Percentiles rank a stretch among this genome's conserved stretches.
Evolutionary conservation across 2,797 vertebrate genomes (phyloP).

Genomic region (Tauraco hartlaubi): DNA sequence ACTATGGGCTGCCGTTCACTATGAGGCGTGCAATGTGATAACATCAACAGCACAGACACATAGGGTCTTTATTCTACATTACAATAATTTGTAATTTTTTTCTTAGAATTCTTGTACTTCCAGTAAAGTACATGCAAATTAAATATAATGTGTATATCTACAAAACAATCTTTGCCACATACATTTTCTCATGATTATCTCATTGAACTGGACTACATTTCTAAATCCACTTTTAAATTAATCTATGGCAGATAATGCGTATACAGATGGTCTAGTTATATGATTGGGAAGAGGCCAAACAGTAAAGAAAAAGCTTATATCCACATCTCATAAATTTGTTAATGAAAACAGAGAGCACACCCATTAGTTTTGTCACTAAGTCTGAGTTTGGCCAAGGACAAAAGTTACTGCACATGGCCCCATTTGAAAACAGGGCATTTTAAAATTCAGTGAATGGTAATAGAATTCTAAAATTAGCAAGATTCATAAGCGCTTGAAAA

Average conservation of each 20-base stretch:
- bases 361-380: neutral
- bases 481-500: neutral
- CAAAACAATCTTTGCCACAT: neutral
- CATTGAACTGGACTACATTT: conserved; percentile 4
- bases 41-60: neutral
- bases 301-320: conserved; percentile 5
- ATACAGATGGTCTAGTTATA: conserved; percentile 1
- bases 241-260: conserved; percentile 13
- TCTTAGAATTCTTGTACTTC: neutral
- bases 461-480: neutral
- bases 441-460: neutral
- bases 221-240: conserved; percentile 29
- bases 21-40: neutral
- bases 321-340: neutral
- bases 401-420: neutral
- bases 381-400: neutral
- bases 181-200: conserved; percentile 7
- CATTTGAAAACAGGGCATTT: neutral
- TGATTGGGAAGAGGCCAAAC: conserved; percentile 3
- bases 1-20: neutral
- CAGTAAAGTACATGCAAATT: neutral
- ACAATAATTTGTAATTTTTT: neutral
- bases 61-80: neutral
- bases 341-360: neutral
- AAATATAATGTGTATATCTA: neutral